Percentiles rank a stretch among this genome's conserved stretches.
Conservation (phyloP, 2,113 vertebrate species). For the Platycercus adscitus region DNA sequence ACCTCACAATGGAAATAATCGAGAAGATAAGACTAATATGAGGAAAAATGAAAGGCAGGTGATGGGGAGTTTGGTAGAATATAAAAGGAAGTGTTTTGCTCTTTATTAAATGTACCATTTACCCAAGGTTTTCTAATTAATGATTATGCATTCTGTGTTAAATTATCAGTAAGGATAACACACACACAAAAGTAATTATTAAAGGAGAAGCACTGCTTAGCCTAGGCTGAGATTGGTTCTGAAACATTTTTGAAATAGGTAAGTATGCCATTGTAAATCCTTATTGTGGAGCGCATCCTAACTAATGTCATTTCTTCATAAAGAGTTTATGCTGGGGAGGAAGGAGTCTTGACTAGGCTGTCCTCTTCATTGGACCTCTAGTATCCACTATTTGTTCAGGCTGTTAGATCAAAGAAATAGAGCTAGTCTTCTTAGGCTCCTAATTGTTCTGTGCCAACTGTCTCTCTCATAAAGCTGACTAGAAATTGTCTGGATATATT, state of each 20-base stretch:
- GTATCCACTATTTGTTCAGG: neutral
- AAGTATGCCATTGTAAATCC: neutral
- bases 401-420: neutral
- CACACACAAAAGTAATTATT: neutral
- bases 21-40: neutral
- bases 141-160: neutral
- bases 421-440: neutral
- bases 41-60: neutral
- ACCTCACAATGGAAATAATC: neutral
- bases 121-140: neutral
- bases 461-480: neutral
- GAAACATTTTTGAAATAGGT: neutral
- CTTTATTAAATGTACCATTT: neutral
- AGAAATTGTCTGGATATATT: neutral
- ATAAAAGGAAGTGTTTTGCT: neutral
- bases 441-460: neutral
- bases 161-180: neutral
- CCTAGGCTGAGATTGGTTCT: neutral
- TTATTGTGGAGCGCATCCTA: neutral
- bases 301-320: neutral
- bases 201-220: neutral
- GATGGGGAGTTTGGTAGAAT: rapidly evolving
- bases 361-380: neutral
- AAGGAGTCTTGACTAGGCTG: neutral
- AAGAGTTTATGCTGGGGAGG: neutral